A percentile compares a stretch with the other conserved stretches of the same genome.
Evolutionary conservation across 2,888 invertebrate species (phyloP).

Genomic region (Lycia hirtaria): DNA sequence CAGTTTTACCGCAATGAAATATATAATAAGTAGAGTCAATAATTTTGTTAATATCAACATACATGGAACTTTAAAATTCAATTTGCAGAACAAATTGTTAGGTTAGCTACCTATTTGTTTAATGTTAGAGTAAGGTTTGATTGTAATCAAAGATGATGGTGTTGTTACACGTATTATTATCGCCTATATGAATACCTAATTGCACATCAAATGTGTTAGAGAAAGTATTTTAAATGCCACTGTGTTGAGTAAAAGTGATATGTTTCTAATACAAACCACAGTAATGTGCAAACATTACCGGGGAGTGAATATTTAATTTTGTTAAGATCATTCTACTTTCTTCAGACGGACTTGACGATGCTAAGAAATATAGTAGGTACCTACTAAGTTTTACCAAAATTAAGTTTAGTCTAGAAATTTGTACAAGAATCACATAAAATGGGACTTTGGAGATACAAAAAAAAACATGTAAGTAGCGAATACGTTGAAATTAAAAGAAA

Average conservation of each 20-base stretch:
- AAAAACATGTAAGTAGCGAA: too few relatives aligned
- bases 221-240: conserved; percentile 25
- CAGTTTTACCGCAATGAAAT: conserved; percentile 41
- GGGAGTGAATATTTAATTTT: not conserved
- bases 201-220: conserved; percentile 22
- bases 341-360: not conserved
- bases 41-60: conserved; percentile 39
- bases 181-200: conserved; percentile 23
- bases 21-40: conserved; percentile 34
- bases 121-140: conserved; percentile 22
- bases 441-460: too few relatives aligned
- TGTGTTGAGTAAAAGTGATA: conserved; percentile 25
- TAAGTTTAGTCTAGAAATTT: too few relatives aligned
- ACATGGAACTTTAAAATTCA: conserved; percentile 29
- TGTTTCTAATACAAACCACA: conserved; percentile 4
- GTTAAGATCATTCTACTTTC: not conserved
- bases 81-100: conserved; percentile 34
- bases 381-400: too few relatives aligned
- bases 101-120: conserved; percentile 24
- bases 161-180: conserved; percentile 22
- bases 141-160: conserved; percentile 21
- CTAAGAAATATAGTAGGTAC: too few relatives aligned
- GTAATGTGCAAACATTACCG: conserved; percentile 2
- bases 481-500: too few relatives aligned
- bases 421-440: too few relatives aligned